Percentiles rank a stretch among this genome's conserved stretches.
Conservation (phyloP, 2,113 vertebrate genomes). For the Acinonyx jubatus region DNA sequence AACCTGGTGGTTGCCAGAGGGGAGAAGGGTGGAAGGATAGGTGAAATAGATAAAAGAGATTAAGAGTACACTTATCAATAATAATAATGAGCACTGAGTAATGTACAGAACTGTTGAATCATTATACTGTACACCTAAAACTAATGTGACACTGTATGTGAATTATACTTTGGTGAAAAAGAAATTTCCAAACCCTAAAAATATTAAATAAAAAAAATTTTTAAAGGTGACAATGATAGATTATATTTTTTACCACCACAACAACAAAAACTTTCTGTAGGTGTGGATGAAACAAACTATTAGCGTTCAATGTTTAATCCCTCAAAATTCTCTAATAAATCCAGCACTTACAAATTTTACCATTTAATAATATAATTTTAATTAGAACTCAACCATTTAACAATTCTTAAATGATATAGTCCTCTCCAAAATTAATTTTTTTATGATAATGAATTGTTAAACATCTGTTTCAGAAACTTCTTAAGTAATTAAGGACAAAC, state of each 20-base stretch:
- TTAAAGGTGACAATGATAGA: background rate
- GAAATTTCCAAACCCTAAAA: background rate
- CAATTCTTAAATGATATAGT: background rate
- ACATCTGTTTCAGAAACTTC: background rate
- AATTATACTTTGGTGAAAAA: background rate
- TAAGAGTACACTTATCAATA: background rate
- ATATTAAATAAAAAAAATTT: background rate
- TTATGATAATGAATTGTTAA: background rate
- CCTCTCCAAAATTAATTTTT: conserved; percentile 22
- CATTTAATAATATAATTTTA: background rate
- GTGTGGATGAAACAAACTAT: background rate
- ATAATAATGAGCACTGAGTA: background rate
- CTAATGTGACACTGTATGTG: background rate
- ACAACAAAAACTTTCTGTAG: background rate
- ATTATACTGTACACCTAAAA: background rate
- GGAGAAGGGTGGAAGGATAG: background rate
- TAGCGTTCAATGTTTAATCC: background rate
- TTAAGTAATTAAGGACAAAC: conserved; percentile 14
- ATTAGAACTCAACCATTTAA: conserved; percentile 11
- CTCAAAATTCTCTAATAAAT: conserved; percentile 9
- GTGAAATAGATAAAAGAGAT: background rate
- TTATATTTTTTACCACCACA: background rate
- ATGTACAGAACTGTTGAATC: background rate
- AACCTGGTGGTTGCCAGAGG: background rate
- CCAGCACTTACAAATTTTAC: background rate